Evolutionary conservation across 1,140 invertebrate species (phyloP), one percentile per base, ranked within the genome.

Genomic region (Leguminivora glycinivorella): DNA sequence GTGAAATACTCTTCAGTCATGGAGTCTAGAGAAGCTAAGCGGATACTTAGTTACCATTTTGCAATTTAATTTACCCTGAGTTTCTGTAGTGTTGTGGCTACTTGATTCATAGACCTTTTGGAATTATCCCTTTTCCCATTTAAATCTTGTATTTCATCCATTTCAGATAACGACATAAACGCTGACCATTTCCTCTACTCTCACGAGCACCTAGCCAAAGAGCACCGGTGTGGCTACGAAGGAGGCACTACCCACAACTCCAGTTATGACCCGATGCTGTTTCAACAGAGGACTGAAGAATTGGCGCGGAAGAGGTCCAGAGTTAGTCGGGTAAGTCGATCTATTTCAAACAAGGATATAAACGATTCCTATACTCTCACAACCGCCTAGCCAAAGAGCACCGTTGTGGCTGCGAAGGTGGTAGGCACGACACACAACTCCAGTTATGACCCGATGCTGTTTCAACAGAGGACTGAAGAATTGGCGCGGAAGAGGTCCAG

Each of bases 311-410:
- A 82, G 26, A 71, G 67, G 17, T 88, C 80, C 40, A 75, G 87
- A 58, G 75, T 81, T 24, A 52, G 47, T 69, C 68, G 87, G 73
- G 85, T 88, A 43, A 82, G 81, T 77, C 5, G n/a, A n/a, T n/a
- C n/a, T 29, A 87, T 85, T 69, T 73, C 91, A 82, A 89, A 88
- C 14, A 85, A 88, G 40, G 83, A 83, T 14, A 78, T 94, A 31
- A 89, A 93, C 72, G n/a, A n/a, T 95, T 93, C 82, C 68, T 96
- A 3, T 96, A 95, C 90, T 95, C 94, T 72, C 95, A 96, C 76
- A 91, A 93, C 0, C 94, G 97, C 85, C 87, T 96, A 67, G 81
- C 92, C 68, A 87, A 88, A 3, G 94, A 96, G 85, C 93, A 94
- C 85, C 94, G 93, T 56, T 97, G 96, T 90, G 95, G 96, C n/a